Percentiles rank a stretch among this genome's conserved stretches.
Conservation (phyloP, 2,888 invertebrate species). For the Carcina quercana region DNA sequence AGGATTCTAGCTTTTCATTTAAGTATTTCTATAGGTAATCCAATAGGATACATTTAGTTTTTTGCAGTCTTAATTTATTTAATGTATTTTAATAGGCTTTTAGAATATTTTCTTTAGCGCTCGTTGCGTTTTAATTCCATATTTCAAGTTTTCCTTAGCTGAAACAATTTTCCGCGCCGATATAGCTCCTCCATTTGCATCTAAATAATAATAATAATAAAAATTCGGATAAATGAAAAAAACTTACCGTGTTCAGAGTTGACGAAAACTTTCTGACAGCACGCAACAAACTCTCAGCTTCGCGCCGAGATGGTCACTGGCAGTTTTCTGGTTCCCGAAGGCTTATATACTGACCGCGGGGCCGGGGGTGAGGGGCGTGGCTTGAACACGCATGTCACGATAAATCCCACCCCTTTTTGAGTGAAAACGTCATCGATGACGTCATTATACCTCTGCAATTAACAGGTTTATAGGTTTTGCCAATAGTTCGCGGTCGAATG, state of each 20-base stretch:
- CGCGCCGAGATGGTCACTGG: slow-evolving; percentile 24
- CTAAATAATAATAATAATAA: not conserved
- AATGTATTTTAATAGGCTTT: too few species aligned
- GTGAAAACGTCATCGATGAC: slow-evolving; percentile 41
- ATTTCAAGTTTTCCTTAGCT: too few species aligned
- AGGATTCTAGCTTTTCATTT: too few species aligned
- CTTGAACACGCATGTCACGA: slow-evolving; percentile 31
- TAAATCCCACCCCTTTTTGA: slow-evolving; percentile 51
- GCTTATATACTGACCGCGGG: slow-evolving; percentile 46
- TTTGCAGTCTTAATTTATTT: too few species aligned
- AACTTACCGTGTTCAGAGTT: slow-evolving; percentile 53
- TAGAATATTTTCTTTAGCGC: too few species aligned
- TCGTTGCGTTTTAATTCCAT: too few species aligned
- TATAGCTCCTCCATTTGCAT: not conserved
- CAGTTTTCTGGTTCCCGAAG: slow-evolving; percentile 16
- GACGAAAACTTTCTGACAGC: slow-evolving; percentile 48
- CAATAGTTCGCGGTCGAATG: too few species aligned
- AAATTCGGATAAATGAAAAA: not conserved
- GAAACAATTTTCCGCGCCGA: too few species aligned
- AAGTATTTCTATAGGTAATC: too few species aligned
- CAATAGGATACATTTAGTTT: too few species aligned
- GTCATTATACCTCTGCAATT: too few species aligned
- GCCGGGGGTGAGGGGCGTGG: slow-evolving; percentile 46
- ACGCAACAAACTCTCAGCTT: slow-evolving; percentile 27
- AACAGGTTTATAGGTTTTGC: too few species aligned